Conservation (phyloP, 2,113 vertebrate species). For the Lipotes vexillifer region DNA sequence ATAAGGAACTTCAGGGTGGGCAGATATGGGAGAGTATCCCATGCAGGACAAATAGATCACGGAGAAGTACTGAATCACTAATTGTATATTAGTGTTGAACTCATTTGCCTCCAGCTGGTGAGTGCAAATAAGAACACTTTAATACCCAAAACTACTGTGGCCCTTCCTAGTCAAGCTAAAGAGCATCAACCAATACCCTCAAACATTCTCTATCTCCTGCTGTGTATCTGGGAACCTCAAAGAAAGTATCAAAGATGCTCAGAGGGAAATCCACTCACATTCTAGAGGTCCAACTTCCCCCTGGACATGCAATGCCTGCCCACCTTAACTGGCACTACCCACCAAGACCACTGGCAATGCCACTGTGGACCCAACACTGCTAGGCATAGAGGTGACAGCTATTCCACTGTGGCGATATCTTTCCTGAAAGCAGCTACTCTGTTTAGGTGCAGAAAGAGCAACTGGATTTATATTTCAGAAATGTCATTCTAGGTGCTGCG, state of each 20-base stretch:
- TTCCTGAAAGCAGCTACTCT: neutral
- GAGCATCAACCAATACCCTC: too few relatives aligned
- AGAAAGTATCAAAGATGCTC: neutral
- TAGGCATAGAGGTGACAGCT: rapidly evolving
- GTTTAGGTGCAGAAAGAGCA: neutral
- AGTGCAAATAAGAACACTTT: neutral
- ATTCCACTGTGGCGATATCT: rapidly evolving
- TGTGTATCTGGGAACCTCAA: neutral
- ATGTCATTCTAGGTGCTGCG: neutral
- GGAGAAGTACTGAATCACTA: neutral
- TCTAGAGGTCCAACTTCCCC: neutral
- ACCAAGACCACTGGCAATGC: rapidly evolving
- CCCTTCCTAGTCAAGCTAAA: neutral
- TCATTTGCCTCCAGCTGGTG: neutral
- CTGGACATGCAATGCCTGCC: neutral
- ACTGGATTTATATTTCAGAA: neutral
- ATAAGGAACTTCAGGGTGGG: neutral
- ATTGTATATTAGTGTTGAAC: neutral
- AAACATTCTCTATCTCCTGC: neutral
- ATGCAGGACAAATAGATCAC: neutral
- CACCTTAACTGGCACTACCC: too few relatives aligned
- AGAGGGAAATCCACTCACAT: neutral
- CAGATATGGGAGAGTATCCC: neutral
- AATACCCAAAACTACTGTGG: neutral
- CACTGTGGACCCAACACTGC: rapidly evolving